Evolutionary conservation across 92 coral and sea anemone species (phyloP).

Genomic region (Porites cylindrica): DNA sequence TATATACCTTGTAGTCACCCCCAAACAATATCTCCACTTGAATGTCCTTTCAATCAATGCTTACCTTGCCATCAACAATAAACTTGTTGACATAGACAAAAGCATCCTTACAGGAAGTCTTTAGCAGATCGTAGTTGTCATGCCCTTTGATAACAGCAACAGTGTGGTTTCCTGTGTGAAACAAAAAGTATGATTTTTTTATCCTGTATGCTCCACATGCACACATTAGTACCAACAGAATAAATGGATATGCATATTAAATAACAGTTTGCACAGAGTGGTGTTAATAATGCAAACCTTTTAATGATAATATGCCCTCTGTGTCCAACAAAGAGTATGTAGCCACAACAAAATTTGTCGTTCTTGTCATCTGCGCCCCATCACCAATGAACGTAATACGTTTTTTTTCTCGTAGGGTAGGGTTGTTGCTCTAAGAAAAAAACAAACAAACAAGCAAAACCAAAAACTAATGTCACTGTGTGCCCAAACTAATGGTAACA

Average conservation of each 20-base stretch:
- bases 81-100: constrained; percentile 51
- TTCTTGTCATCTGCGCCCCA: constrained; percentile 45
- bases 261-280: background rate
- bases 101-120: constrained; percentile 58
- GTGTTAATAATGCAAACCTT: constrained; percentile 30
- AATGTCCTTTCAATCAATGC: constrained; percentile 28
- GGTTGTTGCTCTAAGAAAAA: constrained; percentile 25
- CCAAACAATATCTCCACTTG: constrained; percentile 49
- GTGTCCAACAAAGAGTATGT: constrained; percentile 44
- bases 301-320: constrained; percentile 47
- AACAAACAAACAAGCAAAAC: constrained; percentile 1
- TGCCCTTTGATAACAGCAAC: constrained; percentile 72
- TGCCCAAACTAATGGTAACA: background rate
- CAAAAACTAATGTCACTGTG: background rate
- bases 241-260: background rate
- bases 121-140: constrained; percentile 59
- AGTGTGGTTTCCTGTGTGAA: constrained; percentile 57
- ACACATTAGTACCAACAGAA: constrained; percentile 1
- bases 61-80: background rate
- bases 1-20: constrained; percentile 61
- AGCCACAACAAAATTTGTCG: constrained; percentile 48
- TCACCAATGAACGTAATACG: constrained; percentile 4
- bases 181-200: constrained; percentile 14
- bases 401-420: constrained; percentile 6
- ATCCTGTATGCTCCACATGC: constrained; percentile 19